These are phyloP conservation scores for Macrochelys suwanniensis DNA, from an alignment of 2,797 vertebrate species.

Conservation along the genomic window DNA sequence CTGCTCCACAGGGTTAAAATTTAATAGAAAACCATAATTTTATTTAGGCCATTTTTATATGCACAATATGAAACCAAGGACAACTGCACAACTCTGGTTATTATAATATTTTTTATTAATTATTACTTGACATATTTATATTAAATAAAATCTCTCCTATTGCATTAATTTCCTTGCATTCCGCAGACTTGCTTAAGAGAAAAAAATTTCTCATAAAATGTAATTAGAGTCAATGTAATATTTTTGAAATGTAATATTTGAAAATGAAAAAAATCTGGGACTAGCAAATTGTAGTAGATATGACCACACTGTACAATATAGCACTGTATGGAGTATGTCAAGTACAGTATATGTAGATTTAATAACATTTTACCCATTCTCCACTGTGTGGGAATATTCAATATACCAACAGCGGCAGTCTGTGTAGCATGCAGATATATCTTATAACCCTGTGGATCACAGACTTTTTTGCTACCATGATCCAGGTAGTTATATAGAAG, in stretches of 20 bases:
- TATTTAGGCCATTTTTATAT: not conserved
- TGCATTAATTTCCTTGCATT: not conserved
- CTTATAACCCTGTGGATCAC: not conserved
- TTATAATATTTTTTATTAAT: slow-evolving; percentile 13
- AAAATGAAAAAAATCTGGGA: not conserved
- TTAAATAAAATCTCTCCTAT: slow-evolving; percentile 28
- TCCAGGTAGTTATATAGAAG: not conserved
- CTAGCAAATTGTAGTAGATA: not conserved
- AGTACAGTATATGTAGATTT: not conserved
- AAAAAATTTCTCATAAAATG: slow-evolving; percentile 33
- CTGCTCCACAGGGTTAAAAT: not conserved
- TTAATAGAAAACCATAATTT: not conserved
- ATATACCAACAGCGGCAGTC: not conserved
- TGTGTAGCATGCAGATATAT: not conserved
- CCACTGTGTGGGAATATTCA: not conserved
- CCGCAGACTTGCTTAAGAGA: not conserved
- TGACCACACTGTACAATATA: not conserved
- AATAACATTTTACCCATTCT: not conserved
- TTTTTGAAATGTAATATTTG: not conserved
- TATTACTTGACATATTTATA: slow-evolving; percentile 26
- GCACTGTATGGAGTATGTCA: not conserved
- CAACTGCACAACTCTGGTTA: not conserved
- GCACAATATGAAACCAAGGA: slow-evolving; percentile 17
- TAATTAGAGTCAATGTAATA: not conserved
- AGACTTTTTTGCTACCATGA: not conserved